These are phyloP conservation scores for Eristalis pertinax DNA, from an alignment of 2,888 invertebrate genomes.

Conservation along the genomic window DNA sequence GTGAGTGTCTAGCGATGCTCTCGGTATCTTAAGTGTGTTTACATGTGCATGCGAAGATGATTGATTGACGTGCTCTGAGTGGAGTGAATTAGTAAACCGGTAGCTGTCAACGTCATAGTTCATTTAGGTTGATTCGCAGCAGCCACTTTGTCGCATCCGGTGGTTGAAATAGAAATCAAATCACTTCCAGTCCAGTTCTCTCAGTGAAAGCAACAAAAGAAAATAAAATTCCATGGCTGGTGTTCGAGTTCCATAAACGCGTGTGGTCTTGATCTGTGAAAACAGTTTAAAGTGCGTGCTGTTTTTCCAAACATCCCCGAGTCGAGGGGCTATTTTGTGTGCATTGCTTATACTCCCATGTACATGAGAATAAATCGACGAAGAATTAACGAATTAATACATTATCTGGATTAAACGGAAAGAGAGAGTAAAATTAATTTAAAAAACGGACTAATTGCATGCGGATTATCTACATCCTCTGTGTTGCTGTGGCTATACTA, in stretches of 20 bases:
- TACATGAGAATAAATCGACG: constrained; percentile 35
- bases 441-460: constrained; percentile 69
- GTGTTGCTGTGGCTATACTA: constrained; percentile 38
- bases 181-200: too few relatives aligned
- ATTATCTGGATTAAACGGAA: constrained; percentile 54
- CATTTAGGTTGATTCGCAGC: constrained; percentile 30
- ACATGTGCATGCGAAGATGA: constrained; percentile 61
- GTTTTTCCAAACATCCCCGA: not conserved
- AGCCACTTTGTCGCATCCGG: constrained; percentile 26
- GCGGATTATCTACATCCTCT: constrained; percentile 63
- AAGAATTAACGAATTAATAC: constrained; percentile 18
- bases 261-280: constrained; percentile 15
- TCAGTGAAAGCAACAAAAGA: too few relatives aligned
- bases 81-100: constrained; percentile 55
- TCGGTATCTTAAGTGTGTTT: constrained; percentile 58
- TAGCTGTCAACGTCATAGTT: constrained; percentile 59
- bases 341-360: constrained; percentile 35
- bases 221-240: constrained; percentile 8
- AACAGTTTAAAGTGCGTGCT: not conserved
- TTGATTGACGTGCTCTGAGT: constrained; percentile 63
- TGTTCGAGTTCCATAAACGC: not conserved
- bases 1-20: constrained; percentile 28
- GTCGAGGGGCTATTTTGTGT: not conserved
- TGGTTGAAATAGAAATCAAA: constrained; percentile 11
- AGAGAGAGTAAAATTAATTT: constrained; percentile 57